A percentile compares a stretch with the other conserved stretches of the same genome.
Evolutionary conservation across 1,140 invertebrate species (phyloP).

Genomic region (Pseudomyrmex dendroicus): DNA sequence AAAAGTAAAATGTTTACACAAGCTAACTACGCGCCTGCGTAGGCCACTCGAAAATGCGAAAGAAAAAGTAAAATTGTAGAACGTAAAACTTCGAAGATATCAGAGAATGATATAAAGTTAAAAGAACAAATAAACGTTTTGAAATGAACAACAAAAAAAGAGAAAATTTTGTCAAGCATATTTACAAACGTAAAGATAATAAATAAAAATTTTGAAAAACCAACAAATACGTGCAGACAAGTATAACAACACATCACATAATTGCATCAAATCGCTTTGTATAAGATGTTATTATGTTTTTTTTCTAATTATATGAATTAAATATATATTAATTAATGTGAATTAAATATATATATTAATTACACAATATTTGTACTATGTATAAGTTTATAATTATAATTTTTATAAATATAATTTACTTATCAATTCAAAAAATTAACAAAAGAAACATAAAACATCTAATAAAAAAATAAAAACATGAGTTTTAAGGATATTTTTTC

Average conservation of each 20-base stretch:
- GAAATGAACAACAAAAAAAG: background rate
- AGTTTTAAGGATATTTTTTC: no score
- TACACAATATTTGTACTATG: no score
- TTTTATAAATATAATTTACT: no score
- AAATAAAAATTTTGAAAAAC: no score
- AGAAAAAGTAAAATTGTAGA: slow-evolving; percentile 22
- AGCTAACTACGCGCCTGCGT: slow-evolving; percentile 3
- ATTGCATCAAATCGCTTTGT: slow-evolving; percentile 23
- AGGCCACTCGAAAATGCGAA: slow-evolving; percentile 60
- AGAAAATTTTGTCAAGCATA: background rate
- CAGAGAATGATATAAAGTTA: background rate
- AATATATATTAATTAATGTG: no score
- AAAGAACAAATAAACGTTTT: background rate
- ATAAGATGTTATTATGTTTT: background rate
- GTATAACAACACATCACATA: background rate
- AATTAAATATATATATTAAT: no score
- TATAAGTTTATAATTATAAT: no score
- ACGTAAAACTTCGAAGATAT: background rate
- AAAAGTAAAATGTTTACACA: slow-evolving; percentile 63
- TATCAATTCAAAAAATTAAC: no score
- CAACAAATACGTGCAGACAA: background rate
- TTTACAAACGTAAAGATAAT: background rate
- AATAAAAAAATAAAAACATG: no score
- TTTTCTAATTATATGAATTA: background rate
- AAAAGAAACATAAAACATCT: no score